These are phyloP conservation scores for Orius insidiosus DNA, from an alignment of 1,140 invertebrate species.

Conservation along the genomic window DNA sequence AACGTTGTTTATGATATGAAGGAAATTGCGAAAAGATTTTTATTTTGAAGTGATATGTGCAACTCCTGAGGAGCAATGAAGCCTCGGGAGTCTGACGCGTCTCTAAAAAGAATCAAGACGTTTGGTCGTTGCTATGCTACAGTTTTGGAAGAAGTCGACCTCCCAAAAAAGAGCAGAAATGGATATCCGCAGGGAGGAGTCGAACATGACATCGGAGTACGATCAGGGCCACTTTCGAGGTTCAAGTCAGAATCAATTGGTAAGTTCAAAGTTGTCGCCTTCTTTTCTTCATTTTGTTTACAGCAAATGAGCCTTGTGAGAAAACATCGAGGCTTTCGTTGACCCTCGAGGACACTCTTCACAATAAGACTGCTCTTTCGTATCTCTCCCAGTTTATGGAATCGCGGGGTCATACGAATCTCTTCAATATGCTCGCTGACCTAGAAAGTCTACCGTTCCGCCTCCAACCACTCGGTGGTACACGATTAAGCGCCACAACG, in stretches of 20 bases:
- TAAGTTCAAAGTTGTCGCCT: slow-evolving; percentile 6
- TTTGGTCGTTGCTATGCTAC: slow-evolving; percentile 9
- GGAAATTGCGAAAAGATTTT: too few species aligned
- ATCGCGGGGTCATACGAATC: slow-evolving; percentile 9
- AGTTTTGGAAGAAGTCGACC: slow-evolving; percentile 16
- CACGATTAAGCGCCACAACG: background rate
- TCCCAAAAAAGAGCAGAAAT: slow-evolving; percentile 11
- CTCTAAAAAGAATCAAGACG: too few species aligned
- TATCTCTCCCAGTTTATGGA: slow-evolving; percentile 17
- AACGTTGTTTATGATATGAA: too few species aligned
- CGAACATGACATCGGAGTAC: slow-evolving; percentile 3
- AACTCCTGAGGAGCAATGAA: too few species aligned
- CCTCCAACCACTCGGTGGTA: background rate
- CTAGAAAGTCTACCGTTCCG: slow-evolving; percentile 11
- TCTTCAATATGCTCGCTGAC: slow-evolving; percentile 13
- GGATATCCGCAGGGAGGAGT: slow-evolving; percentile 3
- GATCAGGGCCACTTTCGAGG: slow-evolving; percentile 10
- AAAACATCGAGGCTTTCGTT: slow-evolving; percentile 12
- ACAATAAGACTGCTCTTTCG: slow-evolving; percentile 14
- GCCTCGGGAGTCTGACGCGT: too few species aligned
- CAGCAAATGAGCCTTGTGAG: slow-evolving; percentile 10
- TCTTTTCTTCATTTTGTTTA: slow-evolving; percentile 6
- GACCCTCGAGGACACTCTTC: slow-evolving; percentile 13
- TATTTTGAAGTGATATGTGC: too few species aligned
- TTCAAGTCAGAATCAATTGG: slow-evolving; percentile 9